Conservation (phyloP, 2,888 invertebrate species). For the Euzophera pinguis region DNA sequence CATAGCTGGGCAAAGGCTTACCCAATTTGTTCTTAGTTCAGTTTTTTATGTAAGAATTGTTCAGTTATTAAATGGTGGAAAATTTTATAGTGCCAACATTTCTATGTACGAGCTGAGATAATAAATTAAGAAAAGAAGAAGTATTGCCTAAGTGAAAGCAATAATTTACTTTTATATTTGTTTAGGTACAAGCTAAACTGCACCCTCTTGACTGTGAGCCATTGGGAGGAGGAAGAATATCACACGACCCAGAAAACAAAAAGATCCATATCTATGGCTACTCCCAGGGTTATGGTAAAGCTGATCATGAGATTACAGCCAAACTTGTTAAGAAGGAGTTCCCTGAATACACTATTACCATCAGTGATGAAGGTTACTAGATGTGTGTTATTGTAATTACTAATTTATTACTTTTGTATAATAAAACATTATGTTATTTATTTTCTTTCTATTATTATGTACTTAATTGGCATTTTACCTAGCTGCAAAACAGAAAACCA, state of each 20-base stretch:
- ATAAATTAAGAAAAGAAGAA: too few species aligned
- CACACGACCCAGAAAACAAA: slow-evolving; percentile 88
- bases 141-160: too few species aligned
- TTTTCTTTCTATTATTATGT: background rate
- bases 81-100: too few species aligned
- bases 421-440: slow-evolving; percentile 2
- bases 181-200: slow-evolving; percentile 62
- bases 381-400: slow-evolving; percentile 2
- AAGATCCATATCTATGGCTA: slow-evolving; percentile 95
- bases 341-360: slow-evolving; percentile 87
- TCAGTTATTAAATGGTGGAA: too few species aligned
- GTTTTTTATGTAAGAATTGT: too few species aligned
- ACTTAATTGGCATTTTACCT: too few species aligned
- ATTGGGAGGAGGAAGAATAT: slow-evolving; percentile 95
- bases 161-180: slow-evolving; percentile 15
- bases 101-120: too few species aligned
- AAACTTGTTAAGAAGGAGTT: slow-evolving; percentile 86
- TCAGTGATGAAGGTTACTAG: slow-evolving; percentile 92
- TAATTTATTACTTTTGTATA: slow-evolving; percentile 1
- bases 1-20: too few species aligned
- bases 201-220: slow-evolving; percentile 86
- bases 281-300: slow-evolving; percentile 94
- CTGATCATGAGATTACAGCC: slow-evolving; percentile 90
- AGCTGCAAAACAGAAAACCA: too few species aligned
- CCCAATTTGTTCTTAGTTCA: too few species aligned